Evolutionary conservation across 2,113 vertebrate species (phyloP), one percentile per base, ranked within the genome.

Genomic region (Atherinomorus stipes): DNA sequence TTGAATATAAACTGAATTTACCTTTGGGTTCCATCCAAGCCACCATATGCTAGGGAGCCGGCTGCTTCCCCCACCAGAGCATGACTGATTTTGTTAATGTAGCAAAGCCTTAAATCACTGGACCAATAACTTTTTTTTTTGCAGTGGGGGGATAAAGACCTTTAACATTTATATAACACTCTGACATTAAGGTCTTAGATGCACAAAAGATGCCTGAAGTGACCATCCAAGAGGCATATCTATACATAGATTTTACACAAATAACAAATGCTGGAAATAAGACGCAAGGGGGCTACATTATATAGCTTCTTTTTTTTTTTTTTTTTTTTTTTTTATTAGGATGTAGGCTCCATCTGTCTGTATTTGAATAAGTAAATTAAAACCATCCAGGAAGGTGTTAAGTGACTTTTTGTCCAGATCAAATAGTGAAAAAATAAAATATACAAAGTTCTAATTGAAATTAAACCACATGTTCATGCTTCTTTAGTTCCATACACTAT

Each of bases 1-100:
- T 93, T 89, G 85, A 89, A 80, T 90, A 84, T 85, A 88, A 91
- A 91, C 90, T 64, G 81, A 92, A 90, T 92, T 90, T 86, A 89
- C 64, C 53, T 44, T 67, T 93, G 91, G 88, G 71, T 76, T 64
- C 26, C 0, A 25, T 85, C 91, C 91, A 92, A 89, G 82, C 84
- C 75, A 65, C 84, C 90, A 90, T 83, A 90, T 92, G 91, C 81
- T 5, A 80, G 83, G 61, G 49, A 83, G 80, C 64, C 56, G 47
- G 63, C 57, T 25, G 52, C 60, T 87, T 81, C 70, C 71, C 56
- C 64, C 72, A 63, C 31, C 74, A 13, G 58, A 89, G 84, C 86
- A 59, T 89, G 90, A 93, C 91, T 63, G 91, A 93, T 90, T 90
- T 78, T 72, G 83, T 81, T 91, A 90, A 89, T 85, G 87, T 85